Percentiles rank a stretch among this genome's conserved stretches.
phyloP scores from a whole-genome alignment of 2,888 invertebrate genomes.

The Pachymerium ferrugineum region DNA sequence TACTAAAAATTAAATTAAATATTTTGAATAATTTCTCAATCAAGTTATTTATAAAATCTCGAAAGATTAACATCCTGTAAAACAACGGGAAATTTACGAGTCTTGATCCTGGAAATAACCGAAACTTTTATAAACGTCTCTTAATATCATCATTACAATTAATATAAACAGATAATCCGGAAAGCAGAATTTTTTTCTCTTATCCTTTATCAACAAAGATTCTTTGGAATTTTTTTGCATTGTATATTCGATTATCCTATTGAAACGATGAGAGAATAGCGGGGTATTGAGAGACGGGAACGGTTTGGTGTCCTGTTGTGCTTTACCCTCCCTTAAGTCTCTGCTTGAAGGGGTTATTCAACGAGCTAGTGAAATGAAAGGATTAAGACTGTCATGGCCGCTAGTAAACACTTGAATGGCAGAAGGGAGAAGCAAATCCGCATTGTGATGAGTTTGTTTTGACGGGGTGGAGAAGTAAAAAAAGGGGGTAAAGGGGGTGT shows the following conservation, averaged over 20 bases:
- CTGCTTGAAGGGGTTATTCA: conserved; percentile 8
- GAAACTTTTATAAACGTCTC: too few relatives aligned
- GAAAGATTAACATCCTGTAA: too few relatives aligned
- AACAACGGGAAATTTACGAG: too few relatives aligned
- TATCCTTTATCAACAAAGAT: too few relatives aligned
- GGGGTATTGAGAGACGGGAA: neutral
- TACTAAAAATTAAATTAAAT: too few relatives aligned
- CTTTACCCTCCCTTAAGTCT: conserved; percentile 4
- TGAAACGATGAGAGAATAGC: neutral
- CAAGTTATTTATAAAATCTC: too few relatives aligned
- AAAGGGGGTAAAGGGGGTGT: neutral
- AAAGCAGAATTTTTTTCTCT: neutral
- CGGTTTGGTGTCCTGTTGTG: conserved; percentile 4
- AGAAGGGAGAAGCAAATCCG: conserved; percentile 8
- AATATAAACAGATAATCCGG: neutral
- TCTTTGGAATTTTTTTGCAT: neutral
- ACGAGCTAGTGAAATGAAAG: conserved; percentile 2
- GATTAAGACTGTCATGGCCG: conserved; percentile 13
- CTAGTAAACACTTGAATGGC: conserved; percentile 13
- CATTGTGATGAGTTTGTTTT: conserved; percentile 13
- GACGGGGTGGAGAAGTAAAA: neutral
- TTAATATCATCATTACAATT: too few relatives aligned
- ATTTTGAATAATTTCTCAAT: too few relatives aligned
- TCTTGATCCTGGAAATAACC: too few relatives aligned
- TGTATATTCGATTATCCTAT: neutral